Conservation (phyloP, 2,113 vertebrate species). For the Bujurquina vittata region DNA sequence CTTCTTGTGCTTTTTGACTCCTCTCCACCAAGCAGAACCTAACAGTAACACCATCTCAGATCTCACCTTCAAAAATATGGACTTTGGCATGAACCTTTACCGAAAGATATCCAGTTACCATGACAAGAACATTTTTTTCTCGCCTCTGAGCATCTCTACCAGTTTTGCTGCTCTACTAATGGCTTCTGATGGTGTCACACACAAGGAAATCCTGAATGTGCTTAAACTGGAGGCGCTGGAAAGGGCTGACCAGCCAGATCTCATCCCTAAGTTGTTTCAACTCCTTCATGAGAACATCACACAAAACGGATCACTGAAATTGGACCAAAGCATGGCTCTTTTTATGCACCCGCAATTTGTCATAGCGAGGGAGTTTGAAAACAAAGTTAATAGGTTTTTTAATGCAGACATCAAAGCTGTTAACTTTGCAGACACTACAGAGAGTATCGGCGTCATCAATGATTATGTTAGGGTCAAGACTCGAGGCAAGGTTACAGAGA, state of each 20-base stretch:
- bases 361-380: slow-evolving; percentile 78
- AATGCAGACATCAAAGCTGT: slow-evolving; percentile 80
- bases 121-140: slow-evolving; percentile 89
- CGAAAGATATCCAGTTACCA: slow-evolving; percentile 85
- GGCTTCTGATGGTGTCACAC: slow-evolving; percentile 81
- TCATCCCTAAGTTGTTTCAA: slow-evolving; percentile 83
- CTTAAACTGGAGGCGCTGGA: slow-evolving; percentile 80
- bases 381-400: slow-evolving; percentile 84
- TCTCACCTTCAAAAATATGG: slow-evolving; percentile 84
- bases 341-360: slow-evolving; percentile 81
- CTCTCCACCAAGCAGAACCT: slow-evolving; percentile 37
- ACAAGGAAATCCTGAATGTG: slow-evolving; percentile 78
- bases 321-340: slow-evolving; percentile 81
- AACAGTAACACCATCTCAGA: slow-evolving; percentile 65
- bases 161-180: slow-evolving; percentile 80
- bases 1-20: slow-evolving; percentile 50
- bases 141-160: slow-evolving; percentile 86
- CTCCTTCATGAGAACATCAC: slow-evolving; percentile 81
- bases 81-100: slow-evolving; percentile 91
- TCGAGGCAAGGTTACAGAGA: slow-evolving; percentile 74
- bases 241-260: slow-evolving; percentile 38
- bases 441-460: slow-evolving; percentile 81
- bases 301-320: slow-evolving; percentile 74
- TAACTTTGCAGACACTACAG: slow-evolving; percentile 79
- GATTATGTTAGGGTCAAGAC: slow-evolving; percentile 83